phyloP scores from a whole-genome alignment of 2,797 vertebrate species.

The Scarus forsteni region DNA sequence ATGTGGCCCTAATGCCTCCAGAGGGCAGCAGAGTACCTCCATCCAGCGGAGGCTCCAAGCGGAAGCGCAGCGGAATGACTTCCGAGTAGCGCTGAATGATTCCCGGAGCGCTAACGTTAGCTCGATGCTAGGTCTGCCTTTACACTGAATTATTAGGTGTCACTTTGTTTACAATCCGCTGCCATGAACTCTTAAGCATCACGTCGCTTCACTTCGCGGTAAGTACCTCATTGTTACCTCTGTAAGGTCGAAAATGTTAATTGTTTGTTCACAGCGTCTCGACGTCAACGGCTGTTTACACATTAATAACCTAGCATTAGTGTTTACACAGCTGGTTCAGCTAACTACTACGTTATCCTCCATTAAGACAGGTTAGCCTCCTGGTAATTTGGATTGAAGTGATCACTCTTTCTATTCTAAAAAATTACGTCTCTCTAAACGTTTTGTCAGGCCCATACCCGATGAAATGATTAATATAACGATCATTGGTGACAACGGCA shows the following conservation, averaged over 20 bases:
- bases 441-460: fast-evolving
- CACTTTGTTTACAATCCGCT: background rate
- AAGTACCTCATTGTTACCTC: background rate
- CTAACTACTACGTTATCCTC: constrained; percentile 7
- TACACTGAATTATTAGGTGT: constrained; percentile 6
- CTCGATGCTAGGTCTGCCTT: constrained; percentile 30
- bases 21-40: constrained; percentile 32
- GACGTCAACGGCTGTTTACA: background rate
- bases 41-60: fast-evolving
- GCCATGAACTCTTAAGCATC: constrained; percentile 55
- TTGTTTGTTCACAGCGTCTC: background rate
- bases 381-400: background rate
- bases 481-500: background rate
- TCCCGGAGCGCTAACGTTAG: constrained; percentile 35
- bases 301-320: constrained; percentile 8
- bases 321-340: constrained; percentile 51
- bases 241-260: fast-evolving
- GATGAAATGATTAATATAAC: background rate
- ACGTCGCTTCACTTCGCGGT: constrained; percentile 31
- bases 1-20: constrained; percentile 11
- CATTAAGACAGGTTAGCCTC: background rate
- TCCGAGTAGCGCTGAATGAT: constrained; percentile 19
- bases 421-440: fast-evolving
- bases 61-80: constrained; percentile 47
- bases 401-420: background rate